These are phyloP conservation scores for Sebastes elongatus DNA, from an alignment of 2,797 vertebrate genomes.

Conservation along the genomic window DNA sequence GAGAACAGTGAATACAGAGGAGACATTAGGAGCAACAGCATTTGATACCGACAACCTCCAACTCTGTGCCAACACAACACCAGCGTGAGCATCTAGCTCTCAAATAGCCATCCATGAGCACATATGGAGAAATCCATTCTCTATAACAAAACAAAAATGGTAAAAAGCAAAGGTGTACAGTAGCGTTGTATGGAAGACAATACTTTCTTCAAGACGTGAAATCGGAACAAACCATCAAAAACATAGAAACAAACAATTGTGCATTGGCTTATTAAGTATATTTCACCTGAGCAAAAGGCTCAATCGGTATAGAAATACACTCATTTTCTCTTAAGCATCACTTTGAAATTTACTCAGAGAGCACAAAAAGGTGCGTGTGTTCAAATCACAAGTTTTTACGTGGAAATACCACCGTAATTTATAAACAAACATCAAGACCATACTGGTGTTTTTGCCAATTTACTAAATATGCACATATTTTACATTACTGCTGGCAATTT, in stretches of 20 bases:
- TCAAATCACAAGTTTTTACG: not conserved
- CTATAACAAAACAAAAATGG: not conserved
- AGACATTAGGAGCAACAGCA: conserved; percentile 22
- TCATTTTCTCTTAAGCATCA: not conserved
- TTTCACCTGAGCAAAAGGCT: conserved; percentile 70
- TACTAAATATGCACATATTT: not conserved
- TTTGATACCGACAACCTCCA: not conserved
- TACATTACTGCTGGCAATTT: not conserved
- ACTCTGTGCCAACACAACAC: not conserved
- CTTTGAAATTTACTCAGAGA: conserved; percentile 13
- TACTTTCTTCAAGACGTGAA: conserved; percentile 3
- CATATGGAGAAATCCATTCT: not conserved
- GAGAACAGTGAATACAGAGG: conserved; percentile 8
- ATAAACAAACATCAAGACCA: not conserved
- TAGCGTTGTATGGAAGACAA: conserved; percentile 46
- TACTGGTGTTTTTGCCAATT: not conserved
- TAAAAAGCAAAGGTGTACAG: not conserved
- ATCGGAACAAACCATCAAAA: conserved; percentile 22
- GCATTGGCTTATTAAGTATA: conserved; percentile 27
- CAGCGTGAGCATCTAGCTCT: not conserved
- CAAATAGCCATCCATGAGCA: not conserved
- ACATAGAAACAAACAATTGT: conserved; percentile 22
- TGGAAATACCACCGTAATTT: not conserved
- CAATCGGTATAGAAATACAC: conserved; percentile 34
- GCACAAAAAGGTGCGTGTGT: not conserved